Evolutionary conservation across 2,113 vertebrate genomes (phyloP), one percentile per base, ranked within the genome.

Genomic region (Polypterus bichir): DNA sequence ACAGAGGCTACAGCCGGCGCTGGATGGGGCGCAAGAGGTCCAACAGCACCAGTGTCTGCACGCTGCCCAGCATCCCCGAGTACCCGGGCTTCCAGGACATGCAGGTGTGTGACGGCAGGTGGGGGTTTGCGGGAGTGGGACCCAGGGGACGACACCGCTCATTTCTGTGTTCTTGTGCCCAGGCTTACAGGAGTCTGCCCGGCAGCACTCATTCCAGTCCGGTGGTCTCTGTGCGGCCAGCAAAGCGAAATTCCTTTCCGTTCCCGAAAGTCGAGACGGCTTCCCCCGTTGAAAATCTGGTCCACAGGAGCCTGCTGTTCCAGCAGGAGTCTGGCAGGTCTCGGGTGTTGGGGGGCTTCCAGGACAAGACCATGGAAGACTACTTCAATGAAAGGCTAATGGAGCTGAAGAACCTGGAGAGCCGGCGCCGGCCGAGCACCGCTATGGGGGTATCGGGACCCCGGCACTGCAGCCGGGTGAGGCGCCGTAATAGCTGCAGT

Each of bases 51-150:
- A 68, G 65, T 61, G 49, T 56, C 46, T 59, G 69, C 9, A 64
- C 60, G 53, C 63, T 82, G 64, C 76, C 80, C 65, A 74, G 71
- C 69, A 81, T 81, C 57, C 80, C 80, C 0, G 77, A 82, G 8
- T 78, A 81, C 5, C 76, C 77, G 48, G 78, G 80, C 59, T 79
- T 77, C 64, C 78, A 81, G 74, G 78, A 82, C 4, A 6, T 73
- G 3, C 75, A 77, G 78, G 78, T 82, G 46, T 59, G 78, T 75
- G 49, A 49, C 4, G 53, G 27, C 27, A 27, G 27, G 2, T 27
- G 27, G 27, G 27, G 27, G 27, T 27, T 27, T 27, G 27, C 27
- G 27, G 27, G 27, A 27, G 27, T 27, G 27, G 27, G 27, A 27
- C 27, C 27, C 27, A 27, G 27, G 27, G 27, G 27, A 27, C 27